Percentiles rank a stretch among this genome's conserved stretches.
phyloP scores from a whole-genome alignment of 2,113 vertebrate genomes.

The Perognathus longimembris region DNA sequence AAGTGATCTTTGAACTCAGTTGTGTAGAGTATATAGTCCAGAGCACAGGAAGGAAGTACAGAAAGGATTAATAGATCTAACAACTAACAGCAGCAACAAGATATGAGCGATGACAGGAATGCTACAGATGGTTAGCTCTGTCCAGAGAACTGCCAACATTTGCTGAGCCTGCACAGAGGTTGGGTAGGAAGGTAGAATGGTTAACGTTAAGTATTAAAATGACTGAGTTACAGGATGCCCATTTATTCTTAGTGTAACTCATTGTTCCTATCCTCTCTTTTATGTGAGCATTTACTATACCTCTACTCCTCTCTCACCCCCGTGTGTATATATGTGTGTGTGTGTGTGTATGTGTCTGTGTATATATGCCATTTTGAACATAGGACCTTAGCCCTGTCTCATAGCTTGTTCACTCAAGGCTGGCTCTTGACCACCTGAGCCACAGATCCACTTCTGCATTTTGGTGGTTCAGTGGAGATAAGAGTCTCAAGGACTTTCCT shows the following conservation, averaged over 20 bases:
- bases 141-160: not conserved
- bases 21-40: not conserved
- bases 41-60: not conserved
- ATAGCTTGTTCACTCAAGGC: too few species aligned
- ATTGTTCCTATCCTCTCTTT: rapidly evolving
- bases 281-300: not conserved
- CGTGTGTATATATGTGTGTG: too few species aligned
- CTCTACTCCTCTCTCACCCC: not conserved
- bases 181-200: not conserved
- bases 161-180: not conserved
- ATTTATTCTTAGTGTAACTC: not conserved
- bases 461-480: too few species aligned
- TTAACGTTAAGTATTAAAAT: not conserved
- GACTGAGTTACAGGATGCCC: not conserved
- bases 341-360: too few species aligned
- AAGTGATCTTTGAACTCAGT: not conserved
- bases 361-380: too few species aligned
- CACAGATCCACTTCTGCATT: too few species aligned
- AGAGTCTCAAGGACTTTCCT: too few species aligned
- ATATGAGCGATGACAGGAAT: not conserved
- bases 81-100: not conserved
- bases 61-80: not conserved
- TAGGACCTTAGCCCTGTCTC: too few species aligned
- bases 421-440: too few species aligned
- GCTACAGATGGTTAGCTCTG: not conserved